Evolutionary conservation across 2,113 vertebrate species (phyloP).

Genomic region (Siniperca chuatsi): DNA sequence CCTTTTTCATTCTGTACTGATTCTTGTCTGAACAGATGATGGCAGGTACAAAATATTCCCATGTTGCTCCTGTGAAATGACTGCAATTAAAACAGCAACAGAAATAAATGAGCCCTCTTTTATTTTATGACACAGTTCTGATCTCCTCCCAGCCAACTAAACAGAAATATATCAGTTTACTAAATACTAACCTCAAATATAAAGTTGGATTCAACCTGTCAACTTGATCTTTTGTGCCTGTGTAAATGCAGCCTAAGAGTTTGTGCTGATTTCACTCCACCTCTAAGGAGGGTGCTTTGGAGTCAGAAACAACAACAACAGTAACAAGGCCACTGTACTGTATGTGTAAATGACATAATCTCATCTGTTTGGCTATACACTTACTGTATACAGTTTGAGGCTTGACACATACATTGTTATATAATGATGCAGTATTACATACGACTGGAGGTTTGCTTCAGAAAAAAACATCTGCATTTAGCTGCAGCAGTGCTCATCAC

Average conservation of each 20-base stretch:
- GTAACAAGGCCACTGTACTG: conserved; percentile 19
- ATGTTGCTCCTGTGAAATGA: background rate
- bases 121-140: conserved; percentile 17
- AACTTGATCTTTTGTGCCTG: background rate
- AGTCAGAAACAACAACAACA: background rate
- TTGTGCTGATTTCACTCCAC: background rate
- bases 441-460: conserved; percentile 11
- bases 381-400: conserved; percentile 19
- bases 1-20: background rate
- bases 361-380: conserved; percentile 25
- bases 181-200: no score
- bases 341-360: background rate
- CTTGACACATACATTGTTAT: background rate
- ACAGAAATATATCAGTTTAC: background rate
- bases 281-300: background rate
- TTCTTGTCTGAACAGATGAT: background rate
- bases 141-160: background rate
- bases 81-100: background rate
- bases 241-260: conserved; percentile 18
- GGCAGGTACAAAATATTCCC: background rate
- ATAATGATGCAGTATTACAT: background rate
- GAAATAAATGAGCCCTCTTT: background rate
- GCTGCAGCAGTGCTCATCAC: conserved; percentile 29
- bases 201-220: background rate
- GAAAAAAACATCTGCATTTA: conserved; percentile 12